phyloP scores from a whole-genome alignment of 2,888 invertebrate species.

The Drosophila flavopinicola region DNA sequence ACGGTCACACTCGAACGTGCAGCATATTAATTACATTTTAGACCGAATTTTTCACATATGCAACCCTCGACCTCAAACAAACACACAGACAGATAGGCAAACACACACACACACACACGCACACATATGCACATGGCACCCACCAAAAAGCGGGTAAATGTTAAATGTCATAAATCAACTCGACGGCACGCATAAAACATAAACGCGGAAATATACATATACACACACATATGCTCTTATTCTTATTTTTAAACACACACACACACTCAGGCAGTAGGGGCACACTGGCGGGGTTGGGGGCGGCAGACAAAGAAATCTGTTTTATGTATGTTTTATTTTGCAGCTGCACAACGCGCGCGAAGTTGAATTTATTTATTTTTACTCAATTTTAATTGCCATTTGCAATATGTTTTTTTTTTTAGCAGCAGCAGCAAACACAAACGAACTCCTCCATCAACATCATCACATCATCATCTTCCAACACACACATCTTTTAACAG shows the following conservation, averaged over 20 bases:
- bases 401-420: constrained; percentile 59
- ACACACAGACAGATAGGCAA: constrained; percentile 24
- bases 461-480: constrained; percentile 57
- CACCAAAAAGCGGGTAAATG: constrained; percentile 63
- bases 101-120: constrained; percentile 21
- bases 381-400: constrained; percentile 62
- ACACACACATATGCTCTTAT: constrained; percentile 33
- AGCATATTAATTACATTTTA: constrained; percentile 48
- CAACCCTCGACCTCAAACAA: constrained; percentile 42
- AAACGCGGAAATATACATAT: constrained; percentile 48
- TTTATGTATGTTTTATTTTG: constrained; percentile 16
- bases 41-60: constrained; percentile 36
- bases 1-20: constrained; percentile 38
- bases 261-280: neutral
- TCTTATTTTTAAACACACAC: constrained; percentile 59
- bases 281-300: constrained; percentile 4
- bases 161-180: constrained; percentile 76
- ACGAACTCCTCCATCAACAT: constrained; percentile 49
- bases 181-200: constrained; percentile 63
- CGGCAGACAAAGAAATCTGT: constrained; percentile 39
- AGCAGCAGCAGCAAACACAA: constrained; percentile 26
- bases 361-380: constrained; percentile 44
- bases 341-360: constrained; percentile 45
- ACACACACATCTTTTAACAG: constrained; percentile 60
- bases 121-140: constrained; percentile 35